Percentiles rank a stretch among this genome's conserved stretches.
Conservation (phyloP, 2,888 invertebrate genomes). For the Drosophila quinaria region DNA sequence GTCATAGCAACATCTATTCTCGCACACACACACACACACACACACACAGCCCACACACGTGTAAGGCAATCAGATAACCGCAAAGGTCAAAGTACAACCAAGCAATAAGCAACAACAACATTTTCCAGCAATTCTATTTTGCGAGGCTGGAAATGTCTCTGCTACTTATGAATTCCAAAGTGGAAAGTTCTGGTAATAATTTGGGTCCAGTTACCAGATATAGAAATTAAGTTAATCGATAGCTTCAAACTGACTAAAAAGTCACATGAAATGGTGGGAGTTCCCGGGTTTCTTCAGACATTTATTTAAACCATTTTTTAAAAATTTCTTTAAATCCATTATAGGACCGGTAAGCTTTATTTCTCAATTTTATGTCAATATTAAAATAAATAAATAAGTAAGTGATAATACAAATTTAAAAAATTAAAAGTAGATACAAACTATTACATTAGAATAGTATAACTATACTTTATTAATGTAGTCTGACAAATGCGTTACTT, state of each 20-base stretch:
- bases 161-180: slow-evolving; percentile 5
- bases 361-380: too few relatives aligned
- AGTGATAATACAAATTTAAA: too few relatives aligned
- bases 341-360: too few relatives aligned
- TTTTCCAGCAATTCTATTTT: slow-evolving; percentile 1
- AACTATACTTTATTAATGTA: too few relatives aligned
- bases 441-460: too few relatives aligned
- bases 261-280: neutral
- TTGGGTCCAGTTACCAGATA: neutral
- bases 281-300: neutral
- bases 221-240: slow-evolving; percentile 1
- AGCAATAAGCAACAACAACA: slow-evolving; percentile 12
- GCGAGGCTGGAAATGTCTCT: slow-evolving; percentile 4
- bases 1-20: slow-evolving; percentile 42
- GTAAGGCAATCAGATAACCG: slow-evolving; percentile 33
- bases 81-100: slow-evolving; percentile 73
- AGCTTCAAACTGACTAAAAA: neutral
- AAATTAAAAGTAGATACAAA: too few relatives aligned
- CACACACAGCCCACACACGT: slow-evolving; percentile 52
- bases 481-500: too few relatives aligned
- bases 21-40: slow-evolving; percentile 19
- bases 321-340: neutral
- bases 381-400: too few relatives aligned
- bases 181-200: slow-evolving; percentile 27
- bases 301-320: neutral